Evolutionary conservation across 1,140 invertebrate species (phyloP).

Genomic region (Pseudobourletiella spinata): DNA sequence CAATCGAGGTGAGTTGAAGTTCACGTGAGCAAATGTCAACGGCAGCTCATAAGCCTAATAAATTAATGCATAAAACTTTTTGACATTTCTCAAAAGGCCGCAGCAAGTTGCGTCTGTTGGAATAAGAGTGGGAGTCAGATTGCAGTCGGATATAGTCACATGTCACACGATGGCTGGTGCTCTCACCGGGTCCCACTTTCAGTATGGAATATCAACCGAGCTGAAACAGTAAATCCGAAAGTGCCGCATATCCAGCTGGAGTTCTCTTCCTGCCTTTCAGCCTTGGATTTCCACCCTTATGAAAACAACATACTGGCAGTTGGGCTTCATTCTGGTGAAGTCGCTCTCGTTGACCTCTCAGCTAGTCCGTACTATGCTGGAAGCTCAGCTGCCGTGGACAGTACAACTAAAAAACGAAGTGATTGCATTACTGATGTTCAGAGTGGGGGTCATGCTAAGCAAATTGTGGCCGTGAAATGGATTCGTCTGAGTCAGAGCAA

Average conservation of each 20-base stretch:
- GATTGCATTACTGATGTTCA: not conserved
- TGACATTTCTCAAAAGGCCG: slow-evolving; percentile 7
- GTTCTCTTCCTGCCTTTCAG: slow-evolving; percentile 20
- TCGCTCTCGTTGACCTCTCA: slow-evolving; percentile 25
- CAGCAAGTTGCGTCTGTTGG: slow-evolving; percentile 23
- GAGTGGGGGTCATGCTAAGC: slow-evolving; percentile 8
- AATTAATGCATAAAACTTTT: not conserved
- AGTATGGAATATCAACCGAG: slow-evolving; percentile 25
- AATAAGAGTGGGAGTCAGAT: slow-evolving; percentile 28
- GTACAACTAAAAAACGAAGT: not conserved
- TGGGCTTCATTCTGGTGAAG: slow-evolving; percentile 26
- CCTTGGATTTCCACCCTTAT: slow-evolving; percentile 27
- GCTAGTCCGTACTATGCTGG: not conserved
- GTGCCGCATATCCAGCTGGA: slow-evolving; percentile 21
- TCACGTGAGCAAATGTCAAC: not conserved
- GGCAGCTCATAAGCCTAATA: not conserved
- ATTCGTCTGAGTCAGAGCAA: slow-evolving; percentile 11
- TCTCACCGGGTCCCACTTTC: slow-evolving; percentile 22
- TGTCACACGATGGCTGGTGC: slow-evolving; percentile 25
- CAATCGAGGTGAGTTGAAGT: slow-evolving; percentile 8
- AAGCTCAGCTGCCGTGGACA: not conserved
- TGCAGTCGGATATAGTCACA: slow-evolving; percentile 23
- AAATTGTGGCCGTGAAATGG: slow-evolving; percentile 23
- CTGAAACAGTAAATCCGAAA: not conserved
- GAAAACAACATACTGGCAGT: slow-evolving; percentile 17